Percentiles rank a stretch among this genome's conserved stretches.
Conservation (phyloP, 2,888 invertebrate genomes). For the Xestia c-nigrum region DNA sequence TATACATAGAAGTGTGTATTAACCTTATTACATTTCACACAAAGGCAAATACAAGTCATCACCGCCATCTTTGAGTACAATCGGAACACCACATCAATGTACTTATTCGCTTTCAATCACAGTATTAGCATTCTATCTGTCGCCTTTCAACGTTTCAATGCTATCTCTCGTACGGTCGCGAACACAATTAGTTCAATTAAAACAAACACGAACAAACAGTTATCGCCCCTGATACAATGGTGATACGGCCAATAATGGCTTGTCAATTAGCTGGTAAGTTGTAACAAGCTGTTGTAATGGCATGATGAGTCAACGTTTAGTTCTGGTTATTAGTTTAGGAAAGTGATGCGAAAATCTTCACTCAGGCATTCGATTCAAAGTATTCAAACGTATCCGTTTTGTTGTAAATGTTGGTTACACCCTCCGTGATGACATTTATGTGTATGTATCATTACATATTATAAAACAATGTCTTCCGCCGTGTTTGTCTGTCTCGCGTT, state of each 20-base stretch:
- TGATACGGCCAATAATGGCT: constrained; percentile 56
- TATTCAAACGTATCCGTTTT: constrained; percentile 44
- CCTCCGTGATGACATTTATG: constrained; percentile 33
- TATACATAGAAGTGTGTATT: background rate
- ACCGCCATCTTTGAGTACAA: constrained; percentile 67
- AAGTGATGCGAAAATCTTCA: constrained; percentile 75
- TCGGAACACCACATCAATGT: constrained; percentile 68
- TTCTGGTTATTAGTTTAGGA: constrained; percentile 77
- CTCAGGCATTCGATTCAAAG: constrained; percentile 59
- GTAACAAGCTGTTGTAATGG: constrained; percentile 64
- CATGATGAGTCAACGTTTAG: constrained; percentile 74
- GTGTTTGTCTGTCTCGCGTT: too few relatives aligned
- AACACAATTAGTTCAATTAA: constrained; percentile 71
- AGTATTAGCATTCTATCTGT: constrained; percentile 54
- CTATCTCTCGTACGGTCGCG: constrained; percentile 62
- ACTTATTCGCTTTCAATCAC: constrained; percentile 66
- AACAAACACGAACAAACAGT: constrained; percentile 54
- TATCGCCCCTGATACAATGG: constrained; percentile 39
- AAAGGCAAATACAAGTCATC: constrained; percentile 65
- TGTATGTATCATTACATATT: constrained; percentile 14
- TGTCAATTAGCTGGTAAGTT: constrained; percentile 51
- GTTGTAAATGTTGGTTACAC: constrained; percentile 40
- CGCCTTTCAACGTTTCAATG: constrained; percentile 60
- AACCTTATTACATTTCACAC: constrained; percentile 36
- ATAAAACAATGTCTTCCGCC: too few relatives aligned